Conservation (phyloP, 2,888 invertebrate species). For the Harpalus rufipes region DNA sequence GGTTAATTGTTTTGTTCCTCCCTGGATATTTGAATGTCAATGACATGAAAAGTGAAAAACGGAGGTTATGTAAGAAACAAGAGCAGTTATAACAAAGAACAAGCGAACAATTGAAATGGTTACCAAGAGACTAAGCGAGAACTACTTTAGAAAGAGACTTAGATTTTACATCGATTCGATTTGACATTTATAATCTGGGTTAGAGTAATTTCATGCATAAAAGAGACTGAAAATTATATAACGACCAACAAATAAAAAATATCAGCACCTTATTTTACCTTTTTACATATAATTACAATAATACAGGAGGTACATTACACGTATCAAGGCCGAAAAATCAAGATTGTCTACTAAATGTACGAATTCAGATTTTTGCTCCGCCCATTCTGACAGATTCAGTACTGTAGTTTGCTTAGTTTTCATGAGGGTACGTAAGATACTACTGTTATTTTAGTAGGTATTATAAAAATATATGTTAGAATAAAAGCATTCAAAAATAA, state of each 20-base stretch:
- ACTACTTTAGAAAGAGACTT: neutral
- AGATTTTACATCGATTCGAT: neutral
- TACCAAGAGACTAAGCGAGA: neutral
- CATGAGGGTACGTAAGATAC: too few relatives aligned
- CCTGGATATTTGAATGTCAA: constrained; percentile 44
- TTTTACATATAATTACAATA: too few relatives aligned
- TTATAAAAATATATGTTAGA: too few relatives aligned
- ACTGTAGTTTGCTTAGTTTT: too few relatives aligned
- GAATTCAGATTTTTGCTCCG: too few relatives aligned
- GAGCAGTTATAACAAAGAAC: constrained; percentile 29
- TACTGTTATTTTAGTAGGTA: too few relatives aligned
- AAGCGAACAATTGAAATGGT: neutral
- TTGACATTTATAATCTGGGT: neutral
- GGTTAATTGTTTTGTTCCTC: constrained; percentile 46
- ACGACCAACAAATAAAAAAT: neutral
- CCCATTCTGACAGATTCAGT: too few relatives aligned
- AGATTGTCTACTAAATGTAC: too few relatives aligned
- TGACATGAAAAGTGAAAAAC: constrained; percentile 44
- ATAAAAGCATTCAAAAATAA: too few relatives aligned
- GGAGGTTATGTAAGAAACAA: constrained; percentile 26
- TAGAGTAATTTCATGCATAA: neutral
- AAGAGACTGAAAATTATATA: neutral
- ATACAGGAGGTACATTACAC: too few relatives aligned
- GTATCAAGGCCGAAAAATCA: too few relatives aligned
- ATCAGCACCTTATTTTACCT: neutral